Evolutionary conservation across 2,113 vertebrate species (phyloP).

Genomic region (Dasyprocta punctata): DNA sequence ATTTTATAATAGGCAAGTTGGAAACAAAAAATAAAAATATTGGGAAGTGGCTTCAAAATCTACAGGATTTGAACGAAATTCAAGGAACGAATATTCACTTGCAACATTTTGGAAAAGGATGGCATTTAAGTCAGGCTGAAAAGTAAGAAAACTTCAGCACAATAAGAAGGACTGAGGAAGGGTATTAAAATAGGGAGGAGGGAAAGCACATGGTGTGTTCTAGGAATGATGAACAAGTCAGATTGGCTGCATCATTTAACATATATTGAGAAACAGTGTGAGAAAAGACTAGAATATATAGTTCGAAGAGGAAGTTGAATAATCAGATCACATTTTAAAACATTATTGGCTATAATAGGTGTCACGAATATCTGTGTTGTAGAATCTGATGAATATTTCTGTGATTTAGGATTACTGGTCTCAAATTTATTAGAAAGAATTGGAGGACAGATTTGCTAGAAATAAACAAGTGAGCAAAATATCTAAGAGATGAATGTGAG

Average conservation of each 20-base stretch:
- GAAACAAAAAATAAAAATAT: background rate
- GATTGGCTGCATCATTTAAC: constrained; percentile 68
- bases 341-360: background rate
- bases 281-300: constrained; percentile 64
- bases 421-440: background rate
- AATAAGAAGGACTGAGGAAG: background rate
- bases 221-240: constrained; percentile 61
- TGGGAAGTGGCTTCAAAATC: background rate
- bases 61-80: background rate
- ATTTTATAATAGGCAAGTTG: background rate
- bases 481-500: background rate
- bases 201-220: constrained; percentile 60
- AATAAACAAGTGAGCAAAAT: background rate
- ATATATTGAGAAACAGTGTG: constrained; percentile 78
- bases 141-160: constrained; percentile 30
- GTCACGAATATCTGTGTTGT: background rate
- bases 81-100: constrained; percentile 21
- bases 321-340: constrained; percentile 55
- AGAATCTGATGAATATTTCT: background rate
- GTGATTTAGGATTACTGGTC: background rate
- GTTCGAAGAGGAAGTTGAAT: constrained; percentile 40
- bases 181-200: constrained; percentile 52
- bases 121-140: constrained; percentile 42
- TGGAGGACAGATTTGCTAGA: background rate
- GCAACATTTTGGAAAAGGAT: background rate